phyloP scores from a whole-genome alignment of 1,140 invertebrate species.

The Bombus sylvicola region DNA sequence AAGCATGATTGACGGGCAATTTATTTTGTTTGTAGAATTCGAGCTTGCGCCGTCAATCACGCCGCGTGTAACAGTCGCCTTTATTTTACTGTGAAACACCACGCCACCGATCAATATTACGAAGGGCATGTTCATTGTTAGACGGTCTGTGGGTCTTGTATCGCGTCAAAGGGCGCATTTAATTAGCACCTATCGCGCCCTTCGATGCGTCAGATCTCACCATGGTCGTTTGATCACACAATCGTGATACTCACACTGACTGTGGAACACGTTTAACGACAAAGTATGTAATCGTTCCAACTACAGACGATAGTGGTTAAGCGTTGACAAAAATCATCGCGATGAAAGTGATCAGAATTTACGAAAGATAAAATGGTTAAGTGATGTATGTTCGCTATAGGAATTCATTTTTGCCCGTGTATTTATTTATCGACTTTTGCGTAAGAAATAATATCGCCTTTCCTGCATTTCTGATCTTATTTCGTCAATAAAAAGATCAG shows the following conservation, averaged over 20 bases:
- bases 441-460: background rate
- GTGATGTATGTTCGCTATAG: background rate
- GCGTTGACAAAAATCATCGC: background rate
- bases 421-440: background rate
- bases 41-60: background rate
- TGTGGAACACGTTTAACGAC: constrained; percentile 23
- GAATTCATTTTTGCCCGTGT: background rate
- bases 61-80: background rate
- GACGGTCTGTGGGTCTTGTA: constrained; percentile 52
- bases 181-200: constrained; percentile 70
- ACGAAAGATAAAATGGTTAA: background rate
- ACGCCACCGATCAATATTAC: constrained; percentile 54
- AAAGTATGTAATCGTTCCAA: background rate
- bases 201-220: constrained; percentile 53
- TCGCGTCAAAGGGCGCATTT: constrained; percentile 71
- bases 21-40: background rate
- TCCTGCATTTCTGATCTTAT: background rate
- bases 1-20: background rate
- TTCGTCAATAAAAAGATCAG: no score
- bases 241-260: constrained; percentile 35
- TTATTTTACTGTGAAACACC: constrained; percentile 20
- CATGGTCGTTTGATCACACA: constrained; percentile 39
- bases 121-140: constrained; percentile 53
- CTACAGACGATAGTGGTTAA: background rate
- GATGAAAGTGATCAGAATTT: background rate